A percentile compares a stretch with the other conserved stretches of the same genome.
phyloP scores from a whole-genome alignment of 2,888 invertebrate species.

The Mellilla xanthometata region DNA sequence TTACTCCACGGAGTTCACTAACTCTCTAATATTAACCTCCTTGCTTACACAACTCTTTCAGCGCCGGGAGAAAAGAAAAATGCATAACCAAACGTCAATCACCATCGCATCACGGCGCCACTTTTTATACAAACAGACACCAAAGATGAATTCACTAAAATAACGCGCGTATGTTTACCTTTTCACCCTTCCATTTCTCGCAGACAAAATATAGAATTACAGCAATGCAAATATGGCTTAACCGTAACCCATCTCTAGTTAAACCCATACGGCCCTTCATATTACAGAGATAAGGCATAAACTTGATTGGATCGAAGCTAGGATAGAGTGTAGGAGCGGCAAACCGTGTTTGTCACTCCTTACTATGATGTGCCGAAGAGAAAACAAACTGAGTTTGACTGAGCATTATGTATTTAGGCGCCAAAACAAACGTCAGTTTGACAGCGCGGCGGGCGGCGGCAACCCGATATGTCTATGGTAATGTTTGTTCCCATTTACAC shows the following conservation, averaged over 20 bases:
- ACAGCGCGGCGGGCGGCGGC: slow-evolving; percentile 81
- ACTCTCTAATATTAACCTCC: slow-evolving; percentile 27
- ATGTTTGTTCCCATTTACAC: slow-evolving; percentile 74
- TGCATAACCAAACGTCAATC: slow-evolving; percentile 70
- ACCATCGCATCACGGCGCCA: slow-evolving; percentile 63
- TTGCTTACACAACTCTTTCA: slow-evolving; percentile 30
- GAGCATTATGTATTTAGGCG: slow-evolving; percentile 81
- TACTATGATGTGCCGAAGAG: slow-evolving; percentile 76
- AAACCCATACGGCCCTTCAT: slow-evolving; percentile 14
- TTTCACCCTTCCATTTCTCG: slow-evolving; percentile 78
- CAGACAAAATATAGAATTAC: slow-evolving; percentile 80
- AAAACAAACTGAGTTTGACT: slow-evolving; percentile 78
- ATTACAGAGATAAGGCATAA: slow-evolving; percentile 40
- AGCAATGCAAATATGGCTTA: slow-evolving; percentile 49
- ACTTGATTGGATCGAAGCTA: slow-evolving; percentile 34
- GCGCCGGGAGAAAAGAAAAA: slow-evolving; percentile 41
- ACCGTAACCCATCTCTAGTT: slow-evolving; percentile 26
- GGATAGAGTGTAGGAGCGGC: slow-evolving; percentile 27
- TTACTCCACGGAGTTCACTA: slow-evolving; percentile 25
- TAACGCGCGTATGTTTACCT: slow-evolving; percentile 75
- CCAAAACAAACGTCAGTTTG: slow-evolving; percentile 82
- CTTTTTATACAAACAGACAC: slow-evolving; percentile 68
- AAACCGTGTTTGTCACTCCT: slow-evolving; percentile 51
- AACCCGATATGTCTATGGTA: slow-evolving; percentile 71
- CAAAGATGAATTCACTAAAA: slow-evolving; percentile 78